These are phyloP conservation scores for Perodicticus potto DNA, from an alignment of 2,797 vertebrate genomes.

Conservation along the genomic window DNA sequence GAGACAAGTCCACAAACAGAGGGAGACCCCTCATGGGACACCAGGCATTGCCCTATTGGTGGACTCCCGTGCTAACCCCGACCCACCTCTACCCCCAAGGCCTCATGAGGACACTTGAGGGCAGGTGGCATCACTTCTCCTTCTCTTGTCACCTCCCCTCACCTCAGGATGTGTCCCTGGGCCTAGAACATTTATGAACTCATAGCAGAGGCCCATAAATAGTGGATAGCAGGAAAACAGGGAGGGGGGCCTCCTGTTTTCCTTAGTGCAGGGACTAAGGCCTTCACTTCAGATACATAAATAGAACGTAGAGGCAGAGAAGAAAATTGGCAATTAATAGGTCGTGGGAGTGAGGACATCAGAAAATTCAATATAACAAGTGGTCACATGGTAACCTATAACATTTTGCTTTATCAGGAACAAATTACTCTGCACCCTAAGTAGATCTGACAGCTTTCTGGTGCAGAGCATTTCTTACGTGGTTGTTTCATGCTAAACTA, in stretches of 20 bases:
- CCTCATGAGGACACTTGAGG: not conserved
- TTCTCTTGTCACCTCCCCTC: not conserved
- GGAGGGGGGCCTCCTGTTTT: too few relatives aligned
- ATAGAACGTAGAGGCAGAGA: not conserved
- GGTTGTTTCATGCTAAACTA: not conserved
- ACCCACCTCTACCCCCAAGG: not conserved
- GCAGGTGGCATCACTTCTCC: not conserved
- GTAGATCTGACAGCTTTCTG: not conserved
- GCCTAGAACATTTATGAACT: not conserved
- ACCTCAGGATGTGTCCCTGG: not conserved
- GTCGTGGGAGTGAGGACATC: not conserved
- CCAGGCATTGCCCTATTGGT: too few relatives aligned
- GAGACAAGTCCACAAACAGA: not conserved
- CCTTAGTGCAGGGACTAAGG: too few relatives aligned
- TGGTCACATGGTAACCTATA: not conserved
- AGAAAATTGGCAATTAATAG: not conserved
- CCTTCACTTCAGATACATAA: not conserved
- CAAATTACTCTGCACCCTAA: not conserved
- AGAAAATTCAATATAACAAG: not conserved
- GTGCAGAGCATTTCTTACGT: not conserved
- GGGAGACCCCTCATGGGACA: not conserved
- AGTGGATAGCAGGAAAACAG: not conserved
- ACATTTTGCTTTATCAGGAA: slow-evolving; percentile 15
- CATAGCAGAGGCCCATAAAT: not conserved
- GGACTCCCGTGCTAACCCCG: not conserved